Evolutionary conservation across 2,797 vertebrate genomes (phyloP).

Genomic region (Rhinella marina): DNA sequence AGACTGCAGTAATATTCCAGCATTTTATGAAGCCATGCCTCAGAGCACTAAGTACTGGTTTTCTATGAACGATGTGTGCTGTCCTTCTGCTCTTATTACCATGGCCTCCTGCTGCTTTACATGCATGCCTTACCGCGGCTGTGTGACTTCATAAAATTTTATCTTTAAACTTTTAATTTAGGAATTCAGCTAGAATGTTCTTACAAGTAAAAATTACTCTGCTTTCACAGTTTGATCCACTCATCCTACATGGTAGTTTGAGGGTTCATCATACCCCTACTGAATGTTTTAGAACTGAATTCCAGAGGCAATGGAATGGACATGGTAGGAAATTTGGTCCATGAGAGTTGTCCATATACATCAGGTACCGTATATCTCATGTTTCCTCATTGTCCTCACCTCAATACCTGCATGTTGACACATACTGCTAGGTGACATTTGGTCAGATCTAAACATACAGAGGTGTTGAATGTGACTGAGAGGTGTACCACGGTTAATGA

Average conservation of each 20-base stretch:
- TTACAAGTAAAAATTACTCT: not conserved
- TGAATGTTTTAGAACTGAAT: not conserved
- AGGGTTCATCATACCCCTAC: not conserved
- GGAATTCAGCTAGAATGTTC: not conserved
- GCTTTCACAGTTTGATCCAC: not conserved
- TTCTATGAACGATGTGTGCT: not conserved
- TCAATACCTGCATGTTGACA: too few species aligned
- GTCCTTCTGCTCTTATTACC: not conserved
- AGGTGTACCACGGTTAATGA: not conserved
- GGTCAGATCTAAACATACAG: too few species aligned
- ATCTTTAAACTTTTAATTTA: constrained; percentile 4
- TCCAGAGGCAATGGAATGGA: not conserved
- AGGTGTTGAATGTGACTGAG: too few species aligned
- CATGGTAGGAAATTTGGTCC: not conserved
- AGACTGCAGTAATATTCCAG: not conserved
- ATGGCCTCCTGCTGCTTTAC: not conserved
- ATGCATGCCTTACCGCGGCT: not conserved
- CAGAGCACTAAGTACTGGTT: not conserved
- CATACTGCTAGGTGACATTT: too few species aligned
- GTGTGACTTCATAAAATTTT: not conserved
- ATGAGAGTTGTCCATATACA: not conserved
- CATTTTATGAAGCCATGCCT: not conserved
- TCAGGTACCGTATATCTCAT: too few species aligned
- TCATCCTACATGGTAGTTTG: not conserved
- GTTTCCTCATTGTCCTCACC: too few species aligned